phyloP scores from a whole-genome alignment of 2,113 vertebrate species.

The Oxygymnocypris stewartii region DNA sequence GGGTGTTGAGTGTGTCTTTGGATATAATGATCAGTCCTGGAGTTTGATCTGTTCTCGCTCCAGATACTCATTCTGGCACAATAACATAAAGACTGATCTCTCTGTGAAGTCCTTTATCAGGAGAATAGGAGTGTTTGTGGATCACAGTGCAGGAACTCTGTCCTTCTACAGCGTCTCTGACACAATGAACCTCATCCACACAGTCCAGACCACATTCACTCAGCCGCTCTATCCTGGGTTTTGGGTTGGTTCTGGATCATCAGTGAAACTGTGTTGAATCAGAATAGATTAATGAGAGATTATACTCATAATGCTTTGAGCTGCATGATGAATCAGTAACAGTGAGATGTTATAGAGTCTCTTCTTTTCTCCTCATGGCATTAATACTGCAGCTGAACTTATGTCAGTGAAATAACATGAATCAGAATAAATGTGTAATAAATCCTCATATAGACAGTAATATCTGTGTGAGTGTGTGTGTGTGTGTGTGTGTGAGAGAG shows the following conservation, averaged over 20 bases:
- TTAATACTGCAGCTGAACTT: background rate
- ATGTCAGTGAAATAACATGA: background rate
- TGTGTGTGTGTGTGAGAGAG: too few relatives aligned
- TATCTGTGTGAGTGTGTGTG: too few relatives aligned
- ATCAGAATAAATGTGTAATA: background rate
- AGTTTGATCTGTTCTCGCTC: background rate
- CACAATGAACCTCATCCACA: background rate
- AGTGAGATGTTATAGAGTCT: background rate
- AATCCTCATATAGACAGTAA: background rate
- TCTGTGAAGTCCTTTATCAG: background rate
- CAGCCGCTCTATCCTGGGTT: background rate
- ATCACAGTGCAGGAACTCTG: background rate
- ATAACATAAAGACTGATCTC: background rate
- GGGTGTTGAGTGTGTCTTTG: rapidly evolving
- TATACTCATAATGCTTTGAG: too few relatives aligned
- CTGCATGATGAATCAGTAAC: background rate
- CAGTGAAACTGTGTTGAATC: background rate
- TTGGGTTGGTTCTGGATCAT: background rate
- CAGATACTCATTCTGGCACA: background rate
- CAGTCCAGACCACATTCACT: background rate
- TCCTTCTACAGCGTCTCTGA: background rate
- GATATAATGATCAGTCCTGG: background rate
- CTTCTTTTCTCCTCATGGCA: background rate
- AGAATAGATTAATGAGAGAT: too few relatives aligned
- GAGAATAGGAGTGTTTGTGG: background rate